Evolutionary conservation across 2,888 invertebrate genomes (phyloP), one percentile per base, ranked within the genome.

Genomic region (Apocheima hispidaria): DNA sequence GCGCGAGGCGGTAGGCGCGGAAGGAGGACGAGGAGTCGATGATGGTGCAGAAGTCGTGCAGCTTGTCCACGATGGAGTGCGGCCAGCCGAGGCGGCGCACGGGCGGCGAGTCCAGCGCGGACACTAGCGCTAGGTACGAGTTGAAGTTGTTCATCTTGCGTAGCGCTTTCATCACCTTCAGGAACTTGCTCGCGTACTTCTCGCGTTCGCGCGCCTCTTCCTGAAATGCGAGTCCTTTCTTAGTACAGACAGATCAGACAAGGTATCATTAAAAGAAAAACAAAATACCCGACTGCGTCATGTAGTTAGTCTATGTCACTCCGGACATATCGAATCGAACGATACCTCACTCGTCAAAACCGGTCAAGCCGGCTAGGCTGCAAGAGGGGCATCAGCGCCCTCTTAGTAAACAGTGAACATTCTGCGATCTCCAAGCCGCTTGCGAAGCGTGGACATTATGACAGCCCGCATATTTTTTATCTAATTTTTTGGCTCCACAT

Each of bases 11-110:
- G 86, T 99, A 99, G n/a, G 98, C 97, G 74, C 98, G 94, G 94
- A 99, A 99, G 75, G 99, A 99, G 36, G 98, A 98, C n/a, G 98
- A 98, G 70, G 98, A 98, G 92, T 99, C 99, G 74, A 99, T 99
- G 66, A 99, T 95, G 54, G 97, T 96, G 86, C 98, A 98, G 90
- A 99, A 98, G 81, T 99, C 98, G 78, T 97, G 97, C 70, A 99
- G 92, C 53, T 97, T 96, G 91, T 99, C 99, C 23, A 96, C 96
- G 65, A 98, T 97, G 73, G 97, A 96, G 81, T 97, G 96, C 80
- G 97, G 97, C 97, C 98, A 98, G 83, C 98, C 99, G 83, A 99
- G 94, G 83, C 99, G 93, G 78, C 95, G 92, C 84, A 98, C 95
- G 0, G 99, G 99, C 4, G 99, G 99, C 18, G 99, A 99, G 89